A percentile compares a stretch with the other conserved stretches of the same genome.
Evolutionary conservation across 1,140 invertebrate genomes (phyloP).

Genomic region (Oncopeltus fasciatus): DNA sequence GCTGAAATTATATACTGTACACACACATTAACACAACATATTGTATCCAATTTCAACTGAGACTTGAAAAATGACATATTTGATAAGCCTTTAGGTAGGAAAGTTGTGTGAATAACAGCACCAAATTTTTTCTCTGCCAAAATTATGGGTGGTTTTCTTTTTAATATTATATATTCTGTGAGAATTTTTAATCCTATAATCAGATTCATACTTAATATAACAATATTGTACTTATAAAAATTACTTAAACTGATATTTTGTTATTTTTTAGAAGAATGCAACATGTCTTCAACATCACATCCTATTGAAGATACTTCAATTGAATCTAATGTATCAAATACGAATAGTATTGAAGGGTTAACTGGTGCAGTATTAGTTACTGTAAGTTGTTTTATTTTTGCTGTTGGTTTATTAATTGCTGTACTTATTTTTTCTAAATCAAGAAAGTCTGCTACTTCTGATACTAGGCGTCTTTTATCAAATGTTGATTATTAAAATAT

Average conservation of each 20-base stretch:
- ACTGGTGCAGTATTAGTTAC: constrained; percentile 16
- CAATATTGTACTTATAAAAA: not conserved
- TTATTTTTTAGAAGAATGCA: not conserved
- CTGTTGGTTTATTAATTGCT: constrained; percentile 19
- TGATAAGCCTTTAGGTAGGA: too few species aligned
- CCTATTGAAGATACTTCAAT: not conserved
- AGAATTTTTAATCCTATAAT: not conserved
- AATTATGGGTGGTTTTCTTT: too few species aligned
- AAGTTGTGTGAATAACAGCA: too few species aligned
- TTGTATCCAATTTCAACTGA: too few species aligned
- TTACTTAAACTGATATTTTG: not conserved
- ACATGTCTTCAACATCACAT: not conserved
- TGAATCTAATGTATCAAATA: too few species aligned
- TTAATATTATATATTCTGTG: not conserved
- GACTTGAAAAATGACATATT: too few species aligned
- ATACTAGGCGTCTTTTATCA: not conserved
- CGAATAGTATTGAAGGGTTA: not conserved
- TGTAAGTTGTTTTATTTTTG: constrained; percentile 17
- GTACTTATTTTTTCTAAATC: not conserved
- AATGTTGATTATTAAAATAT: constrained; percentile 4
- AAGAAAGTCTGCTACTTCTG: not conserved
- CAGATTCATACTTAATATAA: not conserved
- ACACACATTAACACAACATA: too few species aligned
- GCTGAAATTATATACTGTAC: too few species aligned
- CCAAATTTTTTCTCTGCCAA: too few species aligned